Percentiles rank a stretch among this genome's conserved stretches.
Evolutionary conservation across 2,113 vertebrate genomes (phyloP).

Genomic region (Melanocharis versteri): DNA sequence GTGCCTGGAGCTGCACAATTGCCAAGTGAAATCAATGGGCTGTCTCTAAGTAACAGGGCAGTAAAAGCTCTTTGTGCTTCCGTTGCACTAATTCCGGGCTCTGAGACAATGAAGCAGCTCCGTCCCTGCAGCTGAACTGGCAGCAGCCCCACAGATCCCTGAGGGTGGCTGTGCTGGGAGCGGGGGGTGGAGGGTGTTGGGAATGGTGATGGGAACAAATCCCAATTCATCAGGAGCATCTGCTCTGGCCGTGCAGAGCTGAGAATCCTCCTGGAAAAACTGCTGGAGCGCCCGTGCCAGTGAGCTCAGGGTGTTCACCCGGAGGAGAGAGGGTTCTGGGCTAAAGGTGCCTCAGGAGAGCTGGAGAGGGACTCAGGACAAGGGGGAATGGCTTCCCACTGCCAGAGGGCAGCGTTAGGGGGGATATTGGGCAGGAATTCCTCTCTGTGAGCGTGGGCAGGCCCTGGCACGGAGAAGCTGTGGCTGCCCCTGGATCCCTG

Average conservation of each 20-base stretch:
- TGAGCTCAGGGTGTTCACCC: neutral
- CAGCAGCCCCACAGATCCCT: neutral
- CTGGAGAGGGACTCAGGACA: too few species aligned
- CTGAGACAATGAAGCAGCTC: neutral
- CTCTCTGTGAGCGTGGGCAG: rapidly evolving
- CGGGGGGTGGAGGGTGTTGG: rapidly evolving
- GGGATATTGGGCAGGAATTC: neutral
- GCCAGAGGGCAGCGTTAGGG: neutral
- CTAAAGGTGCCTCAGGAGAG: neutral
- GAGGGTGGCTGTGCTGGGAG: rapidly evolving
- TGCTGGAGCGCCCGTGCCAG: neutral
- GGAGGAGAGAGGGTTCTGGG: neutral
- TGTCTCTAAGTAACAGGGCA: neutral
- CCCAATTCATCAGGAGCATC: rapidly evolving
- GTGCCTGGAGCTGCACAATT: neutral
- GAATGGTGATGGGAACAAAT: rapidly evolving
- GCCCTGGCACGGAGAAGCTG: neutral
- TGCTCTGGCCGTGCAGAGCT: rapidly evolving
- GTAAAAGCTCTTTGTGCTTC: neutral
- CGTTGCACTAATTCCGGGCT: rapidly evolving
- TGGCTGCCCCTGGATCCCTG: neutral
- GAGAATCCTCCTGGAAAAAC: neutral
- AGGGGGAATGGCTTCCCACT: neutral
- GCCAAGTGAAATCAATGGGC: neutral
- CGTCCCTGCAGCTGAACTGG: rapidly evolving